phyloP scores from a whole-genome alignment of 2,113 vertebrate genomes.

The Meriones unguiculatus region DNA sequence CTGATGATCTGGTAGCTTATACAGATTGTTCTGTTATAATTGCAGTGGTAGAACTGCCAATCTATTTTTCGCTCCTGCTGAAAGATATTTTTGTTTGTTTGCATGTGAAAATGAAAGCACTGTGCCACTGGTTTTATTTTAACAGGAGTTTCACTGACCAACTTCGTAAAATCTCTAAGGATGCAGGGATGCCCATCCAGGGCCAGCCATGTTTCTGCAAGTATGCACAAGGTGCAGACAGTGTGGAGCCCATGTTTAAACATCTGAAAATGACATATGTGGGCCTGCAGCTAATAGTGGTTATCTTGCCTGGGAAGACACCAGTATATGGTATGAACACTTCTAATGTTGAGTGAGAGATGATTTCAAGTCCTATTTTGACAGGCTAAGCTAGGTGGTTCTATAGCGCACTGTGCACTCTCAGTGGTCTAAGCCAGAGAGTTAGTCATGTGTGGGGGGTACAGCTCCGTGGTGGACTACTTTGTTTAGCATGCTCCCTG shows the following conservation, averaged over 20 bases:
- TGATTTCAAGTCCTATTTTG: conserved; percentile 42
- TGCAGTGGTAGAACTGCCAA: not conserved
- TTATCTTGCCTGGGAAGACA: conserved; percentile 98
- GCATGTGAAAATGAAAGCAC: conserved; percentile 47
- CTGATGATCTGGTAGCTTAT: not conserved
- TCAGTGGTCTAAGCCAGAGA: not conserved
- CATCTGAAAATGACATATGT: conserved; percentile 99
- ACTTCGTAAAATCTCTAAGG: conserved; percentile 98
- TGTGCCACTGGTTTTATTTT: conserved; percentile 59
- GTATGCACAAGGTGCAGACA: conserved; percentile 98
- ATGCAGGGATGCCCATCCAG: conserved; percentile 99
- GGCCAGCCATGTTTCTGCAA: conserved; percentile 99
- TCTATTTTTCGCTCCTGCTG: conserved; percentile 24
- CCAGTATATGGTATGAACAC: conserved; percentile 95
- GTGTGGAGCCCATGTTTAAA: conserved; percentile 99
- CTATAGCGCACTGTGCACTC: not conserved
- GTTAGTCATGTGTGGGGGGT: not conserved
- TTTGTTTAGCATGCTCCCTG: not conserved
- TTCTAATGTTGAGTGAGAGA: conserved; percentile 40
- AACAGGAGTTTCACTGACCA: conserved; percentile 98
- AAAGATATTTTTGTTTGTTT: conserved; percentile 42
- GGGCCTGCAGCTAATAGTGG: conserved; percentile 98
- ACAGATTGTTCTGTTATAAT: conserved; percentile 28
- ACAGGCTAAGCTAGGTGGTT: not conserved
- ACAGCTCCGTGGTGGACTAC: not conserved